These are phyloP conservation scores for Achroia grisella DNA, from an alignment of 1,140 invertebrate genomes.

Conservation along the genomic window DNA sequence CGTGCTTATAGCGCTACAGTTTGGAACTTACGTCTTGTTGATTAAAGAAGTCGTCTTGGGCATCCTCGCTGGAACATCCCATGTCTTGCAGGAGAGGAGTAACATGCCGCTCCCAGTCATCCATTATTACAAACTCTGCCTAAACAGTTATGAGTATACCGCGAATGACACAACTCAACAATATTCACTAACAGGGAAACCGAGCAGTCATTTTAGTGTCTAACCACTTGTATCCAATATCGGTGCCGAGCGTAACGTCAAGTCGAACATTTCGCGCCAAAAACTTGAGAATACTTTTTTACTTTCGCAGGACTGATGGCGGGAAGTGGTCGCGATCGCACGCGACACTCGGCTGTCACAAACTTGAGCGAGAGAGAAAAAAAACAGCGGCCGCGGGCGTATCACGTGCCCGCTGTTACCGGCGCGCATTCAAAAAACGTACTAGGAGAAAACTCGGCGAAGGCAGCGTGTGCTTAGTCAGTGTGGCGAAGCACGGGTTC, in stretches of 20 bases:
- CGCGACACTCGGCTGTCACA: slow-evolving; percentile 49
- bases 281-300: slow-evolving; percentile 39
- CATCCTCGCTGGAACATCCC: slow-evolving; percentile 66
- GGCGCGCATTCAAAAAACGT: slow-evolving; percentile 56
- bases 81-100: slow-evolving; percentile 71
- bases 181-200: slow-evolving; percentile 45
- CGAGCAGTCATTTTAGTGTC: slow-evolving; percentile 31
- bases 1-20: slow-evolving; percentile 3
- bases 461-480: slow-evolving; percentile 44
- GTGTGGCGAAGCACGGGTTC: slow-evolving; percentile 52
- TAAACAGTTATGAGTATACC: slow-evolving; percentile 19
- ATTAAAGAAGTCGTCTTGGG: slow-evolving; percentile 71
- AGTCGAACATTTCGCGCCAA: slow-evolving; percentile 56
- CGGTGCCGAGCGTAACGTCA: slow-evolving; percentile 2
- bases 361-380: slow-evolving; percentile 51
- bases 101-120: slow-evolving; percentile 73
- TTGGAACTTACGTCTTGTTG: slow-evolving; percentile 67
- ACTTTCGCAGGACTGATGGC: slow-evolving; percentile 33
- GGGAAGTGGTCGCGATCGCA: slow-evolving; percentile 46
- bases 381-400: slow-evolving; percentile 42
- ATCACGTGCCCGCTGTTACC: slow-evolving; percentile 54
- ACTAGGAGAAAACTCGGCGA: slow-evolving; percentile 55
- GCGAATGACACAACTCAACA: slow-evolving; percentile 45
- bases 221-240: slow-evolving; percentile 29
- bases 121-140: slow-evolving; percentile 58